These are phyloP conservation scores for Heterotilapia buettikoferi DNA, from an alignment of 2,113 vertebrate species.

Conservation along the genomic window DNA sequence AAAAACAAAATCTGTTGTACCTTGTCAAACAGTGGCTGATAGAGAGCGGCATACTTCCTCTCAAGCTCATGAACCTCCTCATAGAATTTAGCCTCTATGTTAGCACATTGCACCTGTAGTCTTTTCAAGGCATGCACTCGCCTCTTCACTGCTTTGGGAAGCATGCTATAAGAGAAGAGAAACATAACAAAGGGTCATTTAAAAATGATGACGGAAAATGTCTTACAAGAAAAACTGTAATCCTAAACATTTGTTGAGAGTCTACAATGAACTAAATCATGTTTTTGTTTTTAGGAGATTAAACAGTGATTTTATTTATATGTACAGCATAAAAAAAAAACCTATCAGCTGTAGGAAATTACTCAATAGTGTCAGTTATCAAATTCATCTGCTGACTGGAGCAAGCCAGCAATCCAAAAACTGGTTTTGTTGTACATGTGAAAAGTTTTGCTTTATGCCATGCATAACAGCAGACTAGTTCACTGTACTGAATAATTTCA, in stretches of 20 bases:
- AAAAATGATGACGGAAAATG: not conserved
- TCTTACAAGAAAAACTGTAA: not conserved
- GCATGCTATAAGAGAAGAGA: slow-evolving; percentile 68
- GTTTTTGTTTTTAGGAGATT: not conserved
- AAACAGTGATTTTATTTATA: not conserved
- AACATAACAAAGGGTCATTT: not conserved
- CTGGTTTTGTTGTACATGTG: not conserved
- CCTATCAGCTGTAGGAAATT: accelerated
- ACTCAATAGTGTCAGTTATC: not conserved
- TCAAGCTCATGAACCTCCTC: slow-evolving; percentile 96
- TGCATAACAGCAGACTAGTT: not conserved
- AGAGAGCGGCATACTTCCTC: slow-evolving; percentile 90
- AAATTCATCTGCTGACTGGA: not conserved
- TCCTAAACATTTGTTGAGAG: not conserved
- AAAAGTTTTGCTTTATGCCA: not conserved
- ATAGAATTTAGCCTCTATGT: slow-evolving; percentile 97
- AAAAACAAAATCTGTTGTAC: slow-evolving; percentile 54
- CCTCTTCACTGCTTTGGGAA: slow-evolving; percentile 92
- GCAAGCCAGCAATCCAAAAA: not conserved
- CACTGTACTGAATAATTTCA: accelerated
- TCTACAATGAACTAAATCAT: not conserved
- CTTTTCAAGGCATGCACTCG: slow-evolving; percentile 93
- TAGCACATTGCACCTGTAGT: slow-evolving; percentile 90
- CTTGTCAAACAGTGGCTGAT: slow-evolving; percentile 94
- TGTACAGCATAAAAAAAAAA: accelerated